phyloP scores from a whole-genome alignment of 2,888 invertebrate species.

The Macrosoma leucophasiata region DNA sequence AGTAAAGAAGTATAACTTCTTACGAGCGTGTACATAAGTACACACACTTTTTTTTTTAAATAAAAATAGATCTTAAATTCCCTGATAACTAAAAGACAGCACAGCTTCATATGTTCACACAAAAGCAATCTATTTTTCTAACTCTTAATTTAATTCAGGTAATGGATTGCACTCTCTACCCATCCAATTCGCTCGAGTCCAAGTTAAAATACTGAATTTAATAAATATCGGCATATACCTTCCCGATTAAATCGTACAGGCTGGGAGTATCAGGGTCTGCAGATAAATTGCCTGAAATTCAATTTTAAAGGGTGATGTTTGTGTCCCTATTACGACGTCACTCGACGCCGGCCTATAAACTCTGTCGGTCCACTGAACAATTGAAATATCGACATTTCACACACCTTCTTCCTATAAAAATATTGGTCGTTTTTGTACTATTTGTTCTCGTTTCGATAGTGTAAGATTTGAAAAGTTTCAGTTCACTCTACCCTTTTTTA shows the following conservation, averaged over 20 bases:
- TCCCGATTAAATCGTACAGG: conserved; percentile 51
- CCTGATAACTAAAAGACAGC: too few species aligned
- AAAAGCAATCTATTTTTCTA: too few species aligned
- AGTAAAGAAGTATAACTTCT: too few species aligned
- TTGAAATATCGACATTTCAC: conserved; percentile 57
- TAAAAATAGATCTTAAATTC: too few species aligned
- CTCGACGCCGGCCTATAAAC: conserved; percentile 59
- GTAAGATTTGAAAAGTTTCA: too few species aligned
- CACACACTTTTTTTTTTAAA: too few species aligned
- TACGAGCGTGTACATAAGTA: too few species aligned
- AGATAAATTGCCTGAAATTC: conserved; percentile 69
- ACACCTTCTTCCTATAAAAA: conserved; percentile 47
- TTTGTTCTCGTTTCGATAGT: too few species aligned
- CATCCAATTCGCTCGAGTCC: conserved; percentile 22
- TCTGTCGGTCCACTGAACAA: conserved; percentile 58
- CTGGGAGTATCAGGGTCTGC: conserved; percentile 44
- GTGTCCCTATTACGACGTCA: conserved; percentile 67
- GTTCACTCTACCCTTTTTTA: too few species aligned
- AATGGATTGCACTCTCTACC: too few species aligned
- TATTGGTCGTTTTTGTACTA: conserved; percentile 32
- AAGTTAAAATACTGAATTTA: conserved; percentile 33
- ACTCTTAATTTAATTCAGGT: too few species aligned
- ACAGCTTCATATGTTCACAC: too few species aligned
- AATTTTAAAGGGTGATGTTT: conserved; percentile 73
- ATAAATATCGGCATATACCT: conserved; percentile 50